A percentile compares a stretch with the other conserved stretches of the same genome.
These are phyloP conservation scores for Apeira syringaria DNA, from an alignment of 2,888 invertebrate species.

Conservation along the genomic window DNA sequence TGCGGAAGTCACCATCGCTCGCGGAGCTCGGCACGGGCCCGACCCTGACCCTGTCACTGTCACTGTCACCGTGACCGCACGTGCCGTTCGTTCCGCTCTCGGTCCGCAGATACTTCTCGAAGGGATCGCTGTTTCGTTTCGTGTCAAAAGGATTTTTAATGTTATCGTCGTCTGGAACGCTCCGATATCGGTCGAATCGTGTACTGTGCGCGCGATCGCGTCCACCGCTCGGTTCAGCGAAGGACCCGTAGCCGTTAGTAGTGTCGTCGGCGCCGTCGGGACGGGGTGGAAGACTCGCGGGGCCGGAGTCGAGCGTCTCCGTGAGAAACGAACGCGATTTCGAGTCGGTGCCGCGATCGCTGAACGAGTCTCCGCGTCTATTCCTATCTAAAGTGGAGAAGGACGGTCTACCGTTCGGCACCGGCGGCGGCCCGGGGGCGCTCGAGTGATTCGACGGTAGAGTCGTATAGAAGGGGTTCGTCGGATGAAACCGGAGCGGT, in stretches of 20 bases:
- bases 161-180: conserved; percentile 47
- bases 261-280: conserved; percentile 42
- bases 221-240: conserved; percentile 41
- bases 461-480: conserved; percentile 78
- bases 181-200: conserved; percentile 45
- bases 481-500: conserved; percentile 68
- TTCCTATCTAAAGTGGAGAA: conserved; percentile 67
- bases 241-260: conserved; percentile 48
- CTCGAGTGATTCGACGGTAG: conserved; percentile 69
- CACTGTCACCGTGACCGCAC: conserved; percentile 44
- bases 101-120: conserved; percentile 61
- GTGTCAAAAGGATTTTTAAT: conserved; percentile 66
- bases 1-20: conserved; percentile 63
- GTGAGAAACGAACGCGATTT: conserved; percentile 59
- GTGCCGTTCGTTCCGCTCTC: conserved; percentile 53
- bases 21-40: conserved; percentile 60
- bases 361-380: conserved; percentile 55
- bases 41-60: no score
- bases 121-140: conserved; percentile 62
- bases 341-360: conserved; percentile 49
- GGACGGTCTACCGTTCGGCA: conserved; percentile 64
- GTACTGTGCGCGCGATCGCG: conserved; percentile 43
- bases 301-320: conserved; percentile 49
- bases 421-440: conserved; percentile 73
- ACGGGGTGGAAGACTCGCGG: conserved; percentile 52